phyloP scores from a whole-genome alignment of 1,140 invertebrate genomes.

The Armadillidium nasatum region DNA sequence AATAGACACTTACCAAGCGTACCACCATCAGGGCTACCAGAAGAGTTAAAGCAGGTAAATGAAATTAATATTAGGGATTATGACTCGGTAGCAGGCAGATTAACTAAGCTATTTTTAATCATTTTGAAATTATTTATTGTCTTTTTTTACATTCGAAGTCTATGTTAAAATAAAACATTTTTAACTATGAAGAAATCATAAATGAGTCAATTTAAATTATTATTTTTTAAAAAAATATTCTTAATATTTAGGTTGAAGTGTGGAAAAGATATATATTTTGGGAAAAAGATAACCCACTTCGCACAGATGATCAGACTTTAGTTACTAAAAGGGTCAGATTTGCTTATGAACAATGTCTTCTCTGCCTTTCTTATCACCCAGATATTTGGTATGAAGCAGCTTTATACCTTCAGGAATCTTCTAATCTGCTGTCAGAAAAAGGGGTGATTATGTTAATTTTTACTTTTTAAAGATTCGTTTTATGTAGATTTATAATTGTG shows the following conservation, averaged over 20 bases:
- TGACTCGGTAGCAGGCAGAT: no score
- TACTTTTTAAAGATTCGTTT: no score
- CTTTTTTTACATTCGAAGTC: no score
- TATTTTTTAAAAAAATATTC: constrained; percentile 22
- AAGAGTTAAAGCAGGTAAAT: constrained; percentile 85
- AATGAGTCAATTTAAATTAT: no score
- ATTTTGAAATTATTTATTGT: no score
- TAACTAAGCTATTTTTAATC: no score
- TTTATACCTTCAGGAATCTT: constrained; percentile 88
- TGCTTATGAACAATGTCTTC: constrained; percentile 93
- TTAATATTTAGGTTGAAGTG: constrained; percentile 77
- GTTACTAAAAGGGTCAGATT: constrained; percentile 95
- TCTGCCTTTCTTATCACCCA: constrained; percentile 94
- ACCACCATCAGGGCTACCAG: constrained; percentile 81
- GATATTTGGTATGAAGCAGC: constrained; percentile 99
- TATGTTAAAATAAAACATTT: no score
- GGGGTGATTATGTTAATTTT: constrained; percentile 59
- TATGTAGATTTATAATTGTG: no score
- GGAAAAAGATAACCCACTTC: constrained; percentile 93
- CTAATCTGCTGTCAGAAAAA: constrained; percentile 87
- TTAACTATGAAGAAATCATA: no score
- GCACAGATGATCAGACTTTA: constrained; percentile 89
- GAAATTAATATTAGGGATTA: not conserved
- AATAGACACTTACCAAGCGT: constrained; percentile 91
- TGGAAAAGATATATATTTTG: constrained; percentile 99